Evolutionary conservation across 2,113 vertebrate genomes (phyloP).

Genomic region (Centropus bengalensis): DNA sequence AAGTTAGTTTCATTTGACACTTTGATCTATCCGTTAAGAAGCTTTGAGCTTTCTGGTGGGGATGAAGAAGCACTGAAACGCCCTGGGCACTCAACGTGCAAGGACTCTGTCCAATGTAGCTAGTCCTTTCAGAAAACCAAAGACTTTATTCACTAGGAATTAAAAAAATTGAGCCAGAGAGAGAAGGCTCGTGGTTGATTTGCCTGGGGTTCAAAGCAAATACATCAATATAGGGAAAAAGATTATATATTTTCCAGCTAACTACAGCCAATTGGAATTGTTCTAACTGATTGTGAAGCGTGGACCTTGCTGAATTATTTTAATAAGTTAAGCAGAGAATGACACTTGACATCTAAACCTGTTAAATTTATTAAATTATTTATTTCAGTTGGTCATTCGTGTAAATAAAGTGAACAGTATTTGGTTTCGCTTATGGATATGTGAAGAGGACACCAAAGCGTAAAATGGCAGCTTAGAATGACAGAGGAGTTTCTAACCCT

Average conservation of each 20-base stretch:
- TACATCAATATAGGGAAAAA: background rate
- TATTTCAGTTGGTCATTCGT: slow-evolving; percentile 34
- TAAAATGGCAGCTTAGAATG: slow-evolving; percentile 53
- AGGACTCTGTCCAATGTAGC: background rate
- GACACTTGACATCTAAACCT: slow-evolving; percentile 1
- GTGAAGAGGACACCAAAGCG: slow-evolving; percentile 34
- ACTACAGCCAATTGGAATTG: background rate
- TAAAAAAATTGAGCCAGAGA: background rate
- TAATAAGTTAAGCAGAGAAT: background rate
- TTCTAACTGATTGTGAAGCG: background rate
- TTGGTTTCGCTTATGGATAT: slow-evolving; percentile 42
- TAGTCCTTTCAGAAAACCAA: background rate
- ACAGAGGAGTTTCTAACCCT: slow-evolving; percentile 43
- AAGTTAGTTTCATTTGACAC: background rate
- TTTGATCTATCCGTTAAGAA: background rate
- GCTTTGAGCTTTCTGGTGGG: background rate
- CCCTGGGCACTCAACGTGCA: fast-evolving
- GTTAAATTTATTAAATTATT: slow-evolving; percentile 35
- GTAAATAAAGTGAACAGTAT: slow-evolving; percentile 32
- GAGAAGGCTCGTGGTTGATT: background rate
- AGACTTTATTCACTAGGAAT: background rate
- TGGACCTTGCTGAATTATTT: background rate
- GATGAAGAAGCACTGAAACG: background rate
- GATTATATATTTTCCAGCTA: background rate
- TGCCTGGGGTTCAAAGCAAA: background rate